Evolutionary conservation across 2,797 vertebrate species (phyloP).

Genomic region (Hemibagrus guttatus): DNA sequence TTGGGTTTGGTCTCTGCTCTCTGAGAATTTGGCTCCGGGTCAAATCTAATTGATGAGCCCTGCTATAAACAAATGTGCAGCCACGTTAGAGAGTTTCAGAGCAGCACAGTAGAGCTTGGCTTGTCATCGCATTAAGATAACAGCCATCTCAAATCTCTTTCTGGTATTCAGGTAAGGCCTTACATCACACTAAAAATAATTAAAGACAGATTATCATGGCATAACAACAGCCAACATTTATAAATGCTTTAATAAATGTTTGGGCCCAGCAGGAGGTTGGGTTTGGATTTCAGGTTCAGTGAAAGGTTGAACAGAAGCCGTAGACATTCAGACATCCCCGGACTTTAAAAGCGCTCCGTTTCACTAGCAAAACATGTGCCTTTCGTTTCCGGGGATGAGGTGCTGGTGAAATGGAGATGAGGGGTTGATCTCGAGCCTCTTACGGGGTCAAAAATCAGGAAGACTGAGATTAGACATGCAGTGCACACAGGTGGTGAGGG

Average conservation of each 20-base stretch:
- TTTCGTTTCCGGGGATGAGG: constrained; percentile 42
- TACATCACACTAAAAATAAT: background rate
- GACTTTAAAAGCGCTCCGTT: constrained; percentile 28
- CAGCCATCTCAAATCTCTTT: background rate
- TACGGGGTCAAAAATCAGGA: constrained; percentile 31
- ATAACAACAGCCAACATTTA: background rate
- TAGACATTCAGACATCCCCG: background rate
- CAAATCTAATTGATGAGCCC: background rate
- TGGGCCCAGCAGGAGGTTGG: background rate
- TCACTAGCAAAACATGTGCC: constrained; percentile 33
- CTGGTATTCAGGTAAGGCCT: background rate
- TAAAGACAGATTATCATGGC: background rate
- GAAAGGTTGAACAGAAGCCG: constrained; percentile 31
- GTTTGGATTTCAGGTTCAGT: constrained; percentile 22
- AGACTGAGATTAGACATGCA: constrained; percentile 24
- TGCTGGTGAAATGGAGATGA: constrained; percentile 35
- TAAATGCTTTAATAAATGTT: constrained; percentile 7
- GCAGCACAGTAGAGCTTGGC: background rate
- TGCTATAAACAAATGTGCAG: background rate
- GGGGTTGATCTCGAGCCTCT: constrained; percentile 21
- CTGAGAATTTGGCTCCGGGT: background rate
- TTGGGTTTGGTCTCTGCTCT: background rate
- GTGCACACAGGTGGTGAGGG: constrained; percentile 30
- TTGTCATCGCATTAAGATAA: background rate
- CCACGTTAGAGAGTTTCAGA: background rate